A percentile compares a stretch with the other conserved stretches of the same genome.
These are phyloP conservation scores for Pseudopodoces humilis DNA, from an alignment of 2,113 vertebrate genomes.

Conservation along the genomic window DNA sequence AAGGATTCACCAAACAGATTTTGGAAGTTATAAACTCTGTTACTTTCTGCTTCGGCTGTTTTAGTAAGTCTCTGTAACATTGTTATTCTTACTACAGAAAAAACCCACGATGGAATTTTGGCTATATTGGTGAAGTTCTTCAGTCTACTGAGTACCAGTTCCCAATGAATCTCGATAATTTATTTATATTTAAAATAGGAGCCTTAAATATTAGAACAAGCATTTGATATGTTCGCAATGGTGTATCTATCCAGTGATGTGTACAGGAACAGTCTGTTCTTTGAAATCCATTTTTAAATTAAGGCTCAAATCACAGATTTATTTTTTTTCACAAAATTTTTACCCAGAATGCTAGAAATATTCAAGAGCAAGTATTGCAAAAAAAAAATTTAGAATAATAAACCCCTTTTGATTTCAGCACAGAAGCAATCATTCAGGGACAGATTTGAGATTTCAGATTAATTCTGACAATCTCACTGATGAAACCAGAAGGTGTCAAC, in stretches of 20 bases:
- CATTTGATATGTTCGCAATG: not conserved
- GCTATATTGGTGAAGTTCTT: not conserved
- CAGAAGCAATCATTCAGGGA: not conserved
- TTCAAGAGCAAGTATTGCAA: not conserved
- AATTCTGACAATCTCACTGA: not conserved
- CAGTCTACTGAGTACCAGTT: not conserved
- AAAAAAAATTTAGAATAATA: not conserved
- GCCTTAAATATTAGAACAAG: not conserved
- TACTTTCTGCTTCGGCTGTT: not conserved
- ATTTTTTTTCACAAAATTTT: not conserved
- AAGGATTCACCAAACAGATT: not conserved
- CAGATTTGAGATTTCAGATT: not conserved
- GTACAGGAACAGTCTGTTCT: not conserved
- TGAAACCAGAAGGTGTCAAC: not conserved
- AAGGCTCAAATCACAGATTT: not conserved
- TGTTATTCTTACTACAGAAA: not conserved
- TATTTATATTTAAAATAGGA: not conserved
- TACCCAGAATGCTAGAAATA: not conserved
- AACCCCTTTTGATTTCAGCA: not conserved
- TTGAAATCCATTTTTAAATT: conserved; percentile 1
- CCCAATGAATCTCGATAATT: not conserved
- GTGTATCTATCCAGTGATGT: not conserved
- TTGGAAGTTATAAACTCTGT: not conserved
- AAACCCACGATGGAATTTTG: fast-evolving
- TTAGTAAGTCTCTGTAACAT: not conserved